Base-by-base conservation (phyloP, 2,113 vertebrate genomes). In the Eulacestoma nigropectus region DNA sequence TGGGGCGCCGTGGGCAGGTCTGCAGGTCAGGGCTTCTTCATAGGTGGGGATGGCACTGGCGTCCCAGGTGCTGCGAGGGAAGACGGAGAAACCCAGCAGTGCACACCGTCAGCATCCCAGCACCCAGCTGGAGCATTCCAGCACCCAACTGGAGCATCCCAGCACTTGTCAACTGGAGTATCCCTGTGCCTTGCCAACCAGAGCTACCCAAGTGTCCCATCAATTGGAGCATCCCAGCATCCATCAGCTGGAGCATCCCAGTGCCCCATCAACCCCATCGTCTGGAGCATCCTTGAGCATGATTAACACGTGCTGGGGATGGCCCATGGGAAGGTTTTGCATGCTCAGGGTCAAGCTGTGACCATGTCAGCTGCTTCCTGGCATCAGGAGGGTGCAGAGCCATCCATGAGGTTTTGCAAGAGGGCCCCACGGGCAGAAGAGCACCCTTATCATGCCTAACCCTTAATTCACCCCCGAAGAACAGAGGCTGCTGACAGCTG, bases 1-100 rank as follows among this genome's bases (percentile, higher is more conserved):
- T 25, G 84, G 86, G 41, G 39, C 8, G 1, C 30, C 68, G 1
- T 84, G 81, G 37, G 95, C 95, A 6, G 94, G 96, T 17, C 95
- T 88, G 55, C 93, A 97, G 87, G 11, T 80, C 95, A 97, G 42
- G 4, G 97, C 97, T 90, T 98, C 98, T 67, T 97, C 97, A 0
- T 97, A 97, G n/a, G 97, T 97, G 47, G 98, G 97, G 37, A 98
- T 80, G 75, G 55, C 33, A 0, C 53, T 92, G 87, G 92, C 4
- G 9, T 97, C 84, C 59, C 92, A 95, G 60, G 30, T 21, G 73
- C 98, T 97, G 93, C 2, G 1, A 83, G 55, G 47, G n/a, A 65
- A 81, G 57, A 69, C 37, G 33, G 47, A 37, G 53, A 72, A 68
- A 83, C 8, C 7, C 69, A 35, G 84, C 42, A 91, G 64, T 0